Base-by-base conservation (phyloP, 2,888 invertebrate genomes). In the Hemaris fuciformis region DNA sequence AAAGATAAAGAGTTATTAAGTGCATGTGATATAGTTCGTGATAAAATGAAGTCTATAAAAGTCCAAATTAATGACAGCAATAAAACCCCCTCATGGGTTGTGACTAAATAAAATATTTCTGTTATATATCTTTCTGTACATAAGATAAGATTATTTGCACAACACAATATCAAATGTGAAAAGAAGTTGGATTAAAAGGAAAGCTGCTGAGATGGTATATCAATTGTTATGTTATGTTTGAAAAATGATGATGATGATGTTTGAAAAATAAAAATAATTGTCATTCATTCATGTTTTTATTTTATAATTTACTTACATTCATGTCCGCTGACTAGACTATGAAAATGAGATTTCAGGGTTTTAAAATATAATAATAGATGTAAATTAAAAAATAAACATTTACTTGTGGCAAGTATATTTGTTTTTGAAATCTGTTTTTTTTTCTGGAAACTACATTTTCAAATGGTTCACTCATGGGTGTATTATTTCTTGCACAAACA, bases 41-140 rank as follows among this genome's bases (percentile, higher is more conserved):
- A 94, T 73, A 89, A 94, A 78, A 89, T 96, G 74, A 93, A 93
- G 68, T 87, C 90, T 61, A 88, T 90, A 71, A 95, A 95, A 64
- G 88, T 97, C 71, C 93, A 93, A 81, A 89, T 97, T 60, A 96
- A 95, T 87, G 97, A 96, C 79, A 94, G 93, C 66, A 93, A 93
- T 69, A 93, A 94, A 66, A 85, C 88, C 23, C 93, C 95, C 48
- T 93, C 95, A 6, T 95, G 95, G 95, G 88, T 92, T 7, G 75
- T 77, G 59, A 77, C 74, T 46, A 85, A 90, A 70, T 89, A 75
- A 69, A 27, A 34, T 13, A 27, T 34, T 38, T 57, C 22, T 57
- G n/a, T n/a, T n/a, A n/a, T n/a, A n/a, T n/a, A n/a, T n/a, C n/a
- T n/a, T n/a, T n/a, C n/a, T n/a, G n/a, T n/a, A n/a, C n/a, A n/a